Conservation (phyloP, 2,888 invertebrate species). For the Metallyticus violacea region DNA sequence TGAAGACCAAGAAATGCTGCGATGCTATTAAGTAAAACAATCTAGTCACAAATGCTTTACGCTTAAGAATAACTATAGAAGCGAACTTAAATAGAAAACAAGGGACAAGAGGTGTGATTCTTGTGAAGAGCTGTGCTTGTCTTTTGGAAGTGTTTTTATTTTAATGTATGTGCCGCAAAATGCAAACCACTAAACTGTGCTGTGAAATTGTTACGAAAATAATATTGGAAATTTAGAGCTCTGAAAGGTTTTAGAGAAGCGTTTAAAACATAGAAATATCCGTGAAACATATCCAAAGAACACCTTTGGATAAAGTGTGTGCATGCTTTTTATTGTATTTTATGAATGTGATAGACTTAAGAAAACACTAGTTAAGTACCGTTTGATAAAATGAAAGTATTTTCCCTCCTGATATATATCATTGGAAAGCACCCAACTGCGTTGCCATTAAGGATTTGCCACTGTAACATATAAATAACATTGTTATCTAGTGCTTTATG, state of each 20-base stretch:
- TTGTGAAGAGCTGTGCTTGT: not conserved
- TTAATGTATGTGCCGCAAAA: not conserved
- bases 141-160: not conserved
- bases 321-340: not conserved
- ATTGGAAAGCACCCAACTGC: not conserved
- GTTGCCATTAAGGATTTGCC: not conserved
- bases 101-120: not conserved
- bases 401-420: not conserved
- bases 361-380: not conserved
- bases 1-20: too few relatives aligned
- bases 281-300: not conserved
- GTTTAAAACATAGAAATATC: not conserved
- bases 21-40: too few relatives aligned
- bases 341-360: not conserved
- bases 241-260: not conserved
- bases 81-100: too few relatives aligned
- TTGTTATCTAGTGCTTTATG: not conserved
- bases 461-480: too few relatives aligned
- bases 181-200: not conserved
- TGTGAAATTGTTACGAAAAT: not conserved
- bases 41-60: too few relatives aligned
- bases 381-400: not conserved
- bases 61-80: too few relatives aligned
- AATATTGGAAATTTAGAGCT: not conserved
- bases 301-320: not conserved